Conservation (phyloP, 2,113 vertebrate genomes). For the Chascanopsetta lugubris region DNA sequence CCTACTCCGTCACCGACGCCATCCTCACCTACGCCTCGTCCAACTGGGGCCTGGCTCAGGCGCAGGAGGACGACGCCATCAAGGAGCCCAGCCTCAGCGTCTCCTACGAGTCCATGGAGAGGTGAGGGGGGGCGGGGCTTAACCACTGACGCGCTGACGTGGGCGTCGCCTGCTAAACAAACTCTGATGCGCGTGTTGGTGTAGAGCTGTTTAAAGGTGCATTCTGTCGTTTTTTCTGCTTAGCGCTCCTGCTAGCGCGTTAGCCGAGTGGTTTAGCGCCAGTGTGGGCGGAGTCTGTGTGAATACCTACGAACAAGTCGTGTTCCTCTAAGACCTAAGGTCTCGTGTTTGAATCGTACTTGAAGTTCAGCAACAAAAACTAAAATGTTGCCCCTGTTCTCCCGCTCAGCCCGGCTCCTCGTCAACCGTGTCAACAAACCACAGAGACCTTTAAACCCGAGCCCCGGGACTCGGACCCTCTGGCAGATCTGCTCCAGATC, state of each 20-base stretch:
- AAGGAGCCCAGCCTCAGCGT: slow-evolving; percentile 66
- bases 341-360: no score
- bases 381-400: not conserved
- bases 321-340: no score
- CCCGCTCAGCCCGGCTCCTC: slow-evolving; percentile 72
- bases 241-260: no score
- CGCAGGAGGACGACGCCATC: slow-evolving; percentile 81
- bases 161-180: not conserved
- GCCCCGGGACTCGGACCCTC: slow-evolving; percentile 5
- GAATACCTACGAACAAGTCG: no score
- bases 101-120: slow-evolving; percentile 82
- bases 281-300: no score
- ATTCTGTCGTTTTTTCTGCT: no score
- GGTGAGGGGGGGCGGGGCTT: slow-evolving; percentile 45
- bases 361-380: no score
- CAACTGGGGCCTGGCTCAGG: slow-evolving; percentile 87
- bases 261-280: no score
- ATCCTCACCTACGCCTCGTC: slow-evolving; percentile 92
- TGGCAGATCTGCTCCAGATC: slow-evolving; percentile 13
- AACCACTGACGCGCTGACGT: not conserved
- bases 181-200: not conserved
- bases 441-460: slow-evolving; percentile 4
- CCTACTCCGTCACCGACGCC: slow-evolving; percentile 87
- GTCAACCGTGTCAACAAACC: slow-evolving; percentile 52
- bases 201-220: not conserved